These are phyloP conservation scores for Labroides dimidiatus DNA, from an alignment of 2,797 vertebrate genomes.

Conservation along the genomic window DNA sequence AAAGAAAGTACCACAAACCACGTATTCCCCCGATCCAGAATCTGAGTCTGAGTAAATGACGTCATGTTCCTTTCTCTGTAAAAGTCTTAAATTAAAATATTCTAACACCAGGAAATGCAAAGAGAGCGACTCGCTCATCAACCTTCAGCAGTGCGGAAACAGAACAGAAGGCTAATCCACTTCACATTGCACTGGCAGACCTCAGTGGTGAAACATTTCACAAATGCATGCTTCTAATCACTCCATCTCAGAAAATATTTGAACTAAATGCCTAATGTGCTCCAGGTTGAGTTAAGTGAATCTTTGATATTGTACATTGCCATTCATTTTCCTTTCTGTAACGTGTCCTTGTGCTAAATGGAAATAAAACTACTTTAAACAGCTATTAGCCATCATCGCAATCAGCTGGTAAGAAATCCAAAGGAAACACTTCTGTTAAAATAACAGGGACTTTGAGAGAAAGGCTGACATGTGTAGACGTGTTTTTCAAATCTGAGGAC, in stretches of 20 bases:
- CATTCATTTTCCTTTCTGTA: conserved; percentile 18
- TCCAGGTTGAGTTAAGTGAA: conserved; percentile 1
- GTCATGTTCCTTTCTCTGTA: not conserved
- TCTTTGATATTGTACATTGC: conserved; percentile 1
- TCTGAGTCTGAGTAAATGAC: too few relatives aligned
- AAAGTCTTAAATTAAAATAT: conserved; percentile 28
- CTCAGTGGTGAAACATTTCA: not conserved
- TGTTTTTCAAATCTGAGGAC: conserved; percentile 63
- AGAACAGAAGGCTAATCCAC: not conserved
- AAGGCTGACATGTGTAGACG: conserved; percentile 70
- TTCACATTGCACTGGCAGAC: not conserved
- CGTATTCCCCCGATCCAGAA: too few relatives aligned
- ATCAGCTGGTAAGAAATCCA: conserved; percentile 50
- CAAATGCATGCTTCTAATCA: not conserved
- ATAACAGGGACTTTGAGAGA: conserved; percentile 71
- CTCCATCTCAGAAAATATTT: conserved; percentile 1
- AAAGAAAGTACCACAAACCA: too few relatives aligned
- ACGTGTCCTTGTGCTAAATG: conserved; percentile 35
- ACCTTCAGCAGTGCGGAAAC: not conserved
- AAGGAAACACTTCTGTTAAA: conserved; percentile 59
- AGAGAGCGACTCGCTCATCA: not conserved
- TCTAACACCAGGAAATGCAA: not conserved
- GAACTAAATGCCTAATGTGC: not conserved
- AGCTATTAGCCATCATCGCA: conserved; percentile 52
- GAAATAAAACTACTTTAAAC: conserved; percentile 45